These are phyloP conservation scores for Trinorchestia longiramus DNA, from an alignment of 1,140 invertebrate genomes.

Conservation along the genomic window DNA sequence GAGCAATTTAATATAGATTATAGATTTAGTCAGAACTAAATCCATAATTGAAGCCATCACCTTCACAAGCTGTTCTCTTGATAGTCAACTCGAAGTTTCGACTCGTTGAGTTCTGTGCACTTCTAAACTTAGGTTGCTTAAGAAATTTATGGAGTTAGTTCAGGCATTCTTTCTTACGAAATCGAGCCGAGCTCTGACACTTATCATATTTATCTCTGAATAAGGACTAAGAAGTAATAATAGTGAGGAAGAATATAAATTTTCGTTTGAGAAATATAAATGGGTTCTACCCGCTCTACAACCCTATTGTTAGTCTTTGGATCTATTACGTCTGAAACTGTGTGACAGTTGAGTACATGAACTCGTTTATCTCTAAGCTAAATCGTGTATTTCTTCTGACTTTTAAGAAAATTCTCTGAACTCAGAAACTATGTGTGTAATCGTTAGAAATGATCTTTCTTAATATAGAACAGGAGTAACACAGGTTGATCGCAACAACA, in stretches of 20 bases:
- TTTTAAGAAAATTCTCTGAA: neutral
- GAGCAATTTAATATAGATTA: conserved; percentile 20
- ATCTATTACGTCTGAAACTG: neutral
- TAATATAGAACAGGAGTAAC: neutral
- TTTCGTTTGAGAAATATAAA: neutral
- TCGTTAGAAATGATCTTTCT: neutral
- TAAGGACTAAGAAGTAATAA: neutral
- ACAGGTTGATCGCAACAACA: neutral
- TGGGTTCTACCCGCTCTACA: neutral
- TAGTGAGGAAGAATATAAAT: neutral
- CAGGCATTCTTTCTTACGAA: neutral
- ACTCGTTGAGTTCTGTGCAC: neutral
- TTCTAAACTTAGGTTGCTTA: conserved; percentile 35
- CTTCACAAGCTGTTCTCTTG: conserved; percentile 17
- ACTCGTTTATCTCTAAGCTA: neutral
- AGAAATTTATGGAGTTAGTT: neutral
- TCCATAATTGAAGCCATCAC: neutral
- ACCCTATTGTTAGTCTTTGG: neutral
- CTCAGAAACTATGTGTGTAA: neutral
- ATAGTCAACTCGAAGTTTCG: conserved; percentile 1
- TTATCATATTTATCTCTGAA: conserved; percentile 19
- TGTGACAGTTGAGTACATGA: neutral
- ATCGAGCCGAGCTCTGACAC: neutral
- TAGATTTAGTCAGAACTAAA: conserved; percentile 25
- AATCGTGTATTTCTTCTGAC: conserved; percentile 1